Base-by-base conservation (phyloP, 2,113 vertebrate genomes). In the Rhabdomys dilectus region DNA sequence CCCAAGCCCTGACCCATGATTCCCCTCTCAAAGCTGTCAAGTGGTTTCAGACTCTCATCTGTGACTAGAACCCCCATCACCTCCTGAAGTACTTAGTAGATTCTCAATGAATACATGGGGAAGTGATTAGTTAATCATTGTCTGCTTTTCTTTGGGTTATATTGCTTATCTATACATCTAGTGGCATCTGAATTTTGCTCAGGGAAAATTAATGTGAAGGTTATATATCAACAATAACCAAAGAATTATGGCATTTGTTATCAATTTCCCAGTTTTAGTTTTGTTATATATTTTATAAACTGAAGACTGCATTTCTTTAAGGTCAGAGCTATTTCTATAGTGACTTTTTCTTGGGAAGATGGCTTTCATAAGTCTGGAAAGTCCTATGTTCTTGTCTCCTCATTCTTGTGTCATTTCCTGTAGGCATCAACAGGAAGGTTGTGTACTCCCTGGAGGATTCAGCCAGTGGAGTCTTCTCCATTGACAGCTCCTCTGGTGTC, bases 341-440 rank as follows among this genome's bases (percentile, higher is more conserved):
- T 31, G 53, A 17, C 42, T 1, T 3, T 42, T 82, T 51, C 68
- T 66, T 5, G 21, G 2, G 6, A 1, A 0, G 21, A 3, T 39
- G 3, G 15, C 17, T 24, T 92, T 60, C 1, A 1, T 19, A 73
- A 21, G 51, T 45, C 16, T n/a, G 29, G 39, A 29, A 64, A 88
- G n/a, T 1, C 2, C 9, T 29, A 0, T 0, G 0, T 29, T 72
- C 31, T 31, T 5, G 1, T 5, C 16, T 0, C 0, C 56, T 93
- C 77, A 86, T 3, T 75, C 29, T 76, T 36, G 2, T 81, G 96
- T 53, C 24, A 3, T 98, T 64, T 91, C 39, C 98, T 78, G 0
- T 98, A 99, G 99, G 99, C 64, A 97, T 99, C 48, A 99, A 99
- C 82, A 99, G 99, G 70, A 99, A 99, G 94, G 99, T 99, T 17